Conservation (phyloP, 1,140 invertebrate genomes). For the Lethrus apterus region DNA sequence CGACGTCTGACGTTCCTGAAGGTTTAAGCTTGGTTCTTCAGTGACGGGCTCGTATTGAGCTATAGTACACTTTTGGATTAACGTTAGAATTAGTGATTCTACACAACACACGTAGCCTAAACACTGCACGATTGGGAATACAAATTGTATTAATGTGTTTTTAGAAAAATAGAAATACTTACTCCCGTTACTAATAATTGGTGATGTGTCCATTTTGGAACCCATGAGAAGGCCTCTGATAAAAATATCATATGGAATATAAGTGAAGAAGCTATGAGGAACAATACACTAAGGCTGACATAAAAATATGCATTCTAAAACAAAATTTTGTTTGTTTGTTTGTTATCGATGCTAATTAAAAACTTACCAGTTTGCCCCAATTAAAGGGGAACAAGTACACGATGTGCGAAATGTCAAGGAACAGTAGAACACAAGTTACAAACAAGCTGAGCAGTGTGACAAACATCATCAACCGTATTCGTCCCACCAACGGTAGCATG, state of each 20-base stretch:
- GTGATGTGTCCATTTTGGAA: conserved; percentile 47
- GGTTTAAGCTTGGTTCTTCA: conserved; percentile 37
- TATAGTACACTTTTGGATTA: conserved; percentile 35
- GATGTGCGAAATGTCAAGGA: conserved; percentile 77
- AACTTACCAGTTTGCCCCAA: conserved; percentile 70
- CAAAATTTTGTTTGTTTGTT: background rate
- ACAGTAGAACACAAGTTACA: conserved; percentile 69
- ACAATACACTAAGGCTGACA: conserved; percentile 56
- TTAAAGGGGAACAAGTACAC: conserved; percentile 74
- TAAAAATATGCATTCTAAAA: conserved; percentile 57
- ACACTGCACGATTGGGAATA: conserved; percentile 24
- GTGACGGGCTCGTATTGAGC: conserved; percentile 36
- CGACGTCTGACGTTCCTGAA: conserved; percentile 36
- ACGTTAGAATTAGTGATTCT: conserved; percentile 35
- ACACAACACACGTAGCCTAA: conserved; percentile 38
- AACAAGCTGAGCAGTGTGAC: conserved; percentile 74
- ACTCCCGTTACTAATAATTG: conserved; percentile 40
- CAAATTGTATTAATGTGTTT: background rate
- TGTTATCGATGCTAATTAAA: background rate
- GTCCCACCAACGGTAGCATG: conserved; percentile 60
- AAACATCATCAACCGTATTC: conserved; percentile 66
- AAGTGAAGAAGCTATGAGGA: conserved; percentile 55
- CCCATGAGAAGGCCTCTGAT: conserved; percentile 54
- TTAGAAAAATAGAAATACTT: conserved; percentile 21
- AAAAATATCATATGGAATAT: conserved; percentile 58